phyloP scores from a whole-genome alignment of 2,113 vertebrate genomes.

The Agelaius tricolor region DNA sequence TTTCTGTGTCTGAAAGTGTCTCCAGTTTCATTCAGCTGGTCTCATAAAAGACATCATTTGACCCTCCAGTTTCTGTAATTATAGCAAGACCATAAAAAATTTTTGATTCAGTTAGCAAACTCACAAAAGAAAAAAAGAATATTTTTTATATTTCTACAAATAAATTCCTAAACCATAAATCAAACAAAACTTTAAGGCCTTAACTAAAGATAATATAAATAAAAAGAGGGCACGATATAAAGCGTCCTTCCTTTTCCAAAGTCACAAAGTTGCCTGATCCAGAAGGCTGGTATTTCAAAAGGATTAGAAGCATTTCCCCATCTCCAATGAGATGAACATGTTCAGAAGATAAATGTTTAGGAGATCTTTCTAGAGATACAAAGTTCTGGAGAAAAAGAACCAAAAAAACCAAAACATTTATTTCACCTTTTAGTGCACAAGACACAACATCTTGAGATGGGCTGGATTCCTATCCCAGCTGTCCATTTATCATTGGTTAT shows the following conservation, averaged over 20 bases:
- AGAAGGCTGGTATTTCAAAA: background rate
- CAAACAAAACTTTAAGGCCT: background rate
- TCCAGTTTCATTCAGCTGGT: background rate
- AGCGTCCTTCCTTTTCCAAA: background rate
- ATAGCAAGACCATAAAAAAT: background rate
- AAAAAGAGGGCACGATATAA: background rate
- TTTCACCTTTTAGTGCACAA: background rate
- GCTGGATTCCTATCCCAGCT: background rate
- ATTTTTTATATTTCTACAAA: background rate
- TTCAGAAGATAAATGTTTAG: background rate
- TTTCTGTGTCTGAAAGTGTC: background rate
- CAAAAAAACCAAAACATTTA: background rate
- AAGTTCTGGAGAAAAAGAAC: background rate
- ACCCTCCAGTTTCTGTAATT: background rate
- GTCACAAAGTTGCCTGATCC: background rate
- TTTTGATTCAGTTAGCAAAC: background rate
- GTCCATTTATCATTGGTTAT: background rate
- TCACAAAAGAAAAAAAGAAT: background rate
- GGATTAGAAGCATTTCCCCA: background rate
- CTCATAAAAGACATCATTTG: background rate
- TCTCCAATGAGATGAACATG: background rate
- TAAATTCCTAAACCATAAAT: background rate
- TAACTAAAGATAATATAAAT: background rate
- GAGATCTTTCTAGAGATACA: background rate
- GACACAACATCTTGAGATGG: background rate